Base-by-base conservation (phyloP, 2,113 vertebrate genomes). In the Myodes glareolus region DNA sequence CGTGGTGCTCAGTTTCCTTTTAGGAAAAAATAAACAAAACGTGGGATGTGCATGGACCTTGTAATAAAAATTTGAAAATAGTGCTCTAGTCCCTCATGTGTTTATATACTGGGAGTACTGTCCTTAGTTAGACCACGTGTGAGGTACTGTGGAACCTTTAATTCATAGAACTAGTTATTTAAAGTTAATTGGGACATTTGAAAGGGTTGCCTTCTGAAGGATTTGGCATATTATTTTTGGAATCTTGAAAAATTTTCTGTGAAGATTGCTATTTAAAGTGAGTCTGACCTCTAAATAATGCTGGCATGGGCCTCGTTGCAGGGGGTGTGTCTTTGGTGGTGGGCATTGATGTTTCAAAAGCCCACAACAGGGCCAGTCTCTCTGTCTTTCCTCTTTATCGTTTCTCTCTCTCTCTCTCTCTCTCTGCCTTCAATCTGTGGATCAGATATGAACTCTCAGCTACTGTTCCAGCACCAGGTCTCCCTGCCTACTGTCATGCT, bases 41-140 rank as follows among this genome's bases (percentile, higher is more conserved):
- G 31, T 72, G 16, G 8, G 16, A 39, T 77, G 31, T 29, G 7
- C 12, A 47, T 76, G 12, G 85, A 75, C 31, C 73, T 23, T n/a
- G 50, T 88, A 85, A 72, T 52, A 61, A 86, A 93, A 93, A 73
- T 29, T 36, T 82, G 19, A 89, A 63, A 95, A 86, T 52, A 73
- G 4, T 63, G 33, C 27, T 63, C 27, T 16, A 27, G 39, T 47
- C 3, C 31, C 13, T 17, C 7, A 27, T 73, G 7, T 19, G 4
- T 33, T 89, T 16, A n/a, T 61, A 3, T 16, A 55, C 14, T n/a
- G 3, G 16, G 50, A 92, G 5, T 0, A 2, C 10, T 67, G 39
- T 4, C 21, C 36, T n/a, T 13, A 36, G 29, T 82, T 89, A 70
- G 19, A 11, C 52, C 29, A 47, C 21, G 4, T 61, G 39, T 23